phyloP scores from a whole-genome alignment of 2,888 invertebrate species.

The Lasius platythorax region DNA sequence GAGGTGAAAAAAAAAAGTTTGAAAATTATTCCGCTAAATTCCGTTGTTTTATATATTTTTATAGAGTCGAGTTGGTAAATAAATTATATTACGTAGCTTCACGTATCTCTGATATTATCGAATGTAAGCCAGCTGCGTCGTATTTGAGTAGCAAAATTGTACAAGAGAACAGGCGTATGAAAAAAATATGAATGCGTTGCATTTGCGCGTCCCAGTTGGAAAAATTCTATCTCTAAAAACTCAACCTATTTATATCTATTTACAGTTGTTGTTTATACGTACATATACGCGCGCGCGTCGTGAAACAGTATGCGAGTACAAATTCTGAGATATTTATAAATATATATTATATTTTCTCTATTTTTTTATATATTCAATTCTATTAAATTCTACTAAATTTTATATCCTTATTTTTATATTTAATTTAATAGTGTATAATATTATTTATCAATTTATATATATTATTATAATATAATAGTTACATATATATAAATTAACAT shows the following conservation, averaged over 20 bases:
- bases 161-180: not conserved
- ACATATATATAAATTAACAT: too few species aligned
- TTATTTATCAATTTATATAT: not conserved
- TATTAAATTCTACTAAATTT: not conserved
- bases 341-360: not conserved
- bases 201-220: constrained; percentile 3
- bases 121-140: not conserved
- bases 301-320: not conserved
- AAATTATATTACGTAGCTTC: constrained; percentile 4
- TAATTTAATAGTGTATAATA: not conserved
- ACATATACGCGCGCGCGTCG: not conserved
- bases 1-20: not conserved
- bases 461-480: not conserved
- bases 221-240: constrained; percentile 29
- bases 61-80: not conserved
- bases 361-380: not conserved
- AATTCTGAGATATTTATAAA: not conserved
- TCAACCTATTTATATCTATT: constrained; percentile 33
- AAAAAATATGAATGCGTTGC: constrained; percentile 22
- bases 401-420: not conserved
- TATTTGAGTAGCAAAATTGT: constrained; percentile 12
- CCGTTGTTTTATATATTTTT: not conserved
- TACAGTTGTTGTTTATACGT: not conserved
- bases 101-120: not conserved
- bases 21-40: not conserved